Conservation (phyloP, 2,113 vertebrate genomes). For the Aix galericulata region DNA sequence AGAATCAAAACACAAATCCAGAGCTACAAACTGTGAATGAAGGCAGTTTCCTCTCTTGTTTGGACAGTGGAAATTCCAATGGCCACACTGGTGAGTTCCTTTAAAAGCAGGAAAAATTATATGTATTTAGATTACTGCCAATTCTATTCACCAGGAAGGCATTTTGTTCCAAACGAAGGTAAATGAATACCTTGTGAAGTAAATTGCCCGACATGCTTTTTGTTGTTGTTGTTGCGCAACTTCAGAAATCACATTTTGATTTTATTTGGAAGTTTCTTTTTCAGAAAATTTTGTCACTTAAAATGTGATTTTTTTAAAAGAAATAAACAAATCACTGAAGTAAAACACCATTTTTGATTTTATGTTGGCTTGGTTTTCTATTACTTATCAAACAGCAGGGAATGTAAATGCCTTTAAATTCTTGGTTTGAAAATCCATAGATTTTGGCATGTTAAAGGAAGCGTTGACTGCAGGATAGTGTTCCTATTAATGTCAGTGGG, state of each 20-base stretch:
- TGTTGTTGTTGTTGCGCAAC: not conserved
- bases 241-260: not conserved
- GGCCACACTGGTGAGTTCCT: not conserved
- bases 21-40: not conserved
- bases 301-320: not conserved
- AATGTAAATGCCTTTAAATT: not conserved
- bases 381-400: not conserved
- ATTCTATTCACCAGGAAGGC: not conserved
- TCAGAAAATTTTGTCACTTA: not conserved
- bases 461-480: not conserved
- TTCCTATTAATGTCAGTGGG: fast-evolving
- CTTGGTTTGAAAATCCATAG: not conserved
- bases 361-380: not conserved
- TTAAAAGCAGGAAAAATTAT: not conserved
- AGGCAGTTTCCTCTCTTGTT: not conserved
- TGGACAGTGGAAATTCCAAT: not conserved
- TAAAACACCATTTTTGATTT: not conserved
- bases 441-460: not conserved
- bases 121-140: not conserved
- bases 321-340: not conserved
- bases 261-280: not conserved
- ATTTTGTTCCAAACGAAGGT: not conserved
- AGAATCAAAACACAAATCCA: not conserved
- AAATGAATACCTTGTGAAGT: not conserved
- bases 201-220: not conserved